A percentile compares a stretch with the other conserved stretches of the same genome.
These are phyloP conservation scores for Onthophagus sagittarius DNA, from an alignment of 2,888 invertebrate genomes.

Conservation along the genomic window DNA sequence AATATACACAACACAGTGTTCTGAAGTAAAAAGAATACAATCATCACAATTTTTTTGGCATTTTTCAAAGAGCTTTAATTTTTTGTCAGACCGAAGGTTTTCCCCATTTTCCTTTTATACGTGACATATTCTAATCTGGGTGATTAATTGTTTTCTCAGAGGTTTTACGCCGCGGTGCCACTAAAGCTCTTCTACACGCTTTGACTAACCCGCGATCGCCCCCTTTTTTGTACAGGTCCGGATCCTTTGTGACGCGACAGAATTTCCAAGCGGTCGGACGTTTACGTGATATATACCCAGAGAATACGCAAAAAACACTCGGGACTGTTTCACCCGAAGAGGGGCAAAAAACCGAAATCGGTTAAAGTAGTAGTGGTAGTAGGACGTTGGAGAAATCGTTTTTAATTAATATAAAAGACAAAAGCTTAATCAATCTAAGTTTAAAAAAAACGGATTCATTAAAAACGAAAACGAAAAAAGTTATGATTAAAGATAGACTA, in stretches of 20 bases:
- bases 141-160: conserved; percentile 25
- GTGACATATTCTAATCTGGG: conserved; percentile 25
- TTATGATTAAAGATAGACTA: background rate
- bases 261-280: background rate
- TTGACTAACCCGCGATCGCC: background rate
- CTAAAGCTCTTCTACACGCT: background rate
- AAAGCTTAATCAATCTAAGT: background rate
- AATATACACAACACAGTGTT: no score
- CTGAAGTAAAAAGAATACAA: no score
- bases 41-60: background rate
- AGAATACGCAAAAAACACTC: background rate
- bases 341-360: background rate
- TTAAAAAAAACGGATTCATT: background rate
- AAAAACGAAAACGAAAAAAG: background rate
- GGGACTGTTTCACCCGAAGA: background rate
- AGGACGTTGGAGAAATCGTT: background rate
- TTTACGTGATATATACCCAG: background rate
- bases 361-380: background rate
- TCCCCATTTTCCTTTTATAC: conserved; percentile 22
- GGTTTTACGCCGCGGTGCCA: conserved; percentile 2
- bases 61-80: background rate
- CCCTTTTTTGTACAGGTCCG: background rate
- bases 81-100: no score
- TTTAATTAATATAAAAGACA: background rate
- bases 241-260: background rate